Evolutionary conservation across 2,113 vertebrate species (phyloP), one percentile per base, ranked within the genome.

Genomic region (Progne subis): DNA sequence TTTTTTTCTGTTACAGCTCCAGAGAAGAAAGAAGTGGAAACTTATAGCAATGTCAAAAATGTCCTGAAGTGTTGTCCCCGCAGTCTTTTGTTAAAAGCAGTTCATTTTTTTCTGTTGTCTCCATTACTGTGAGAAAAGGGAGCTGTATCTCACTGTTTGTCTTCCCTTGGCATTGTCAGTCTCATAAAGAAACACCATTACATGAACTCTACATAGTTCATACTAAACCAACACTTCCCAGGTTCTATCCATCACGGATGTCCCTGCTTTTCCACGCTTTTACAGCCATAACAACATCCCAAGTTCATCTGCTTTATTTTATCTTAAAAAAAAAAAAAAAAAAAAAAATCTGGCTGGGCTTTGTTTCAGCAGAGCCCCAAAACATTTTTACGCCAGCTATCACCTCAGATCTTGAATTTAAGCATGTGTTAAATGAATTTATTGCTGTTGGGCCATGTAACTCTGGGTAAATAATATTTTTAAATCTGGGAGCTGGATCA

Each of bases 81-180:
- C 96, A 97, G 96, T 98, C 98, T 98, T 97, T 95, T 98, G 98
- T 99, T 97, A 97, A 98, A 95, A 98, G 93, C 96, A 96, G 95
- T 97, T 96, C 97, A 97, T 97, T 86, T 82, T 83, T 97, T 97
- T 96, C 96, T 98, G 98, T 98, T 96, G 98, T 98, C 97, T 98
- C 97, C 98, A 98, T 98, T 96, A 95, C 97, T 97, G 96, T 98
- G 97, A 98, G 96, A 96, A 95, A 95, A 97, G 94, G 97, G 97
- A 96, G 92, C 95, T 97, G 96, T 98, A 97, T 97, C 95, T 98
- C 98, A 98, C 97, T 97, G 97, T 98, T 97, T 98, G 98, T 98
- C 94, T 94, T 99, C 94, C 96, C 97, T 98, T 97, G 97, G 96
- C 98, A 93, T 98, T 98, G 98, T 98, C 96, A 95, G 90, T 97